Percentiles rank a stretch among this genome's conserved stretches.
Evolutionary conservation across 30 jellyfish, hydroid and myxozoan species (phyloP).

Genomic region (Phacellophora camtschatica): DNA sequence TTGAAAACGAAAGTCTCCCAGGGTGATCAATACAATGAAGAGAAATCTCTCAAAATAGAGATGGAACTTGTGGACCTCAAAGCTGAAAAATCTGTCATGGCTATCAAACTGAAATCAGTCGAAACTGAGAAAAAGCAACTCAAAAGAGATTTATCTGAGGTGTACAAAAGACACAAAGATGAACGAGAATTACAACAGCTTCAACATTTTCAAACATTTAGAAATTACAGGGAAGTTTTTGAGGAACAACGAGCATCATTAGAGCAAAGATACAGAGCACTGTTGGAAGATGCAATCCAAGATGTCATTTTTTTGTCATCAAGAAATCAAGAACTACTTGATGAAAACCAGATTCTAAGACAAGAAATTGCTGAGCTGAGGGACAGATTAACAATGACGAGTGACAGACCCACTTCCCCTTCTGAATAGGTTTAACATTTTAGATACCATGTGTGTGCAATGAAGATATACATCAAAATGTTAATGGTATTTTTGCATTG

Average conservation of each 20-base stretch:
- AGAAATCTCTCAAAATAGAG: constrained; percentile 73
- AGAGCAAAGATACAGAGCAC: constrained; percentile 90
- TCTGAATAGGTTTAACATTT: too few relatives aligned
- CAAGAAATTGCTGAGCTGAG: constrained; percentile 90
- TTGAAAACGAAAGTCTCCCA: constrained; percentile 64
- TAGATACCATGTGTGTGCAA: too few relatives aligned
- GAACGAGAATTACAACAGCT: constrained; percentile 94
- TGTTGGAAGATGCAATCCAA: constrained; percentile 95
- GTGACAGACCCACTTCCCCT: constrained; percentile 89
- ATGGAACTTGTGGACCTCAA: constrained; percentile 81
- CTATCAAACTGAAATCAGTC: constrained; percentile 84
- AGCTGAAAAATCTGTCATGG: constrained; percentile 97
- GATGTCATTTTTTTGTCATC: constrained; percentile 94
- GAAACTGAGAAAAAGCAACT: constrained; percentile 82
- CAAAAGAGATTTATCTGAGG: constrained; percentile 66
- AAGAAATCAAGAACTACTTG: constrained; percentile 93
- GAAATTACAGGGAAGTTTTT: constrained; percentile 93
- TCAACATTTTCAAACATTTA: constrained; percentile 94
- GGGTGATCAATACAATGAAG: constrained; percentile 53
- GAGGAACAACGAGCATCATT: constrained; percentile 96
- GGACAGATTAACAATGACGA: constrained; percentile 68
- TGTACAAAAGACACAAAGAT: constrained; percentile 87
- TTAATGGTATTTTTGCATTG: too few relatives aligned
- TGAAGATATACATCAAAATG: too few relatives aligned
- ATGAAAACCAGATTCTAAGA: constrained; percentile 81